Evolutionary conservation across 2,113 vertebrate genomes (phyloP), one percentile per base, ranked within the genome.

Genomic region (Uria lomvia): DNA sequence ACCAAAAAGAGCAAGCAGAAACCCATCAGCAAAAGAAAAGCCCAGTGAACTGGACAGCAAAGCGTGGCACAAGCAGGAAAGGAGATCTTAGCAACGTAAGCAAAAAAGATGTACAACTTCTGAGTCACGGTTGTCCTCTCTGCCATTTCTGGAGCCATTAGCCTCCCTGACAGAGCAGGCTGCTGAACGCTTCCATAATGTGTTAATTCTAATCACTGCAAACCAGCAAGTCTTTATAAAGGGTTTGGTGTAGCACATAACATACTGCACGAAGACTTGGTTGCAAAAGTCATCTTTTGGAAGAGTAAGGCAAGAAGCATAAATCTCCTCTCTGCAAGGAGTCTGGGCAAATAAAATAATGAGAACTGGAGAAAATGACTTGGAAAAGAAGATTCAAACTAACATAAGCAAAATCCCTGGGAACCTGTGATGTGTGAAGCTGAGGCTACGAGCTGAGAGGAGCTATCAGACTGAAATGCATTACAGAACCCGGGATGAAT

Each of bases 21-120:
- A 86, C 58, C 49, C 92, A 88, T 19, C 77, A 95, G 94, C 89
- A 94, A 97, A 92, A 83, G 94, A 85, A 91, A 92, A 96, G 92
- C 56, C 91, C 89, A 47, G 80, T 38, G 86, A 59, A 58, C 53
- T 1, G 8, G 71, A 24, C 42, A 94, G 90, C 83, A 83, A 93
- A 96, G 91, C 92, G 79, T 78, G 80, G 88, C 67, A 89, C 77
- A 79, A 94, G 93, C 92, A 92, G 81, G 94, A 63, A 79, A 68
- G 84, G 86, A 95, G 92, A 94, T 17, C 66, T 36, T 11, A 73
- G 94, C 87, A 82, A 91, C 0, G 0, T 5, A 36, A 94, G 90
- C 78, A 92, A 92, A 49, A 71, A 96, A 79, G 84, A 83, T 77
- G 86, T 27, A 36, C 52, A 82, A 50, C n/a, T 68, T 15, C 40